Conservation (phyloP, 1,140 invertebrate species). For the Bombus vancouverensis region DNA sequence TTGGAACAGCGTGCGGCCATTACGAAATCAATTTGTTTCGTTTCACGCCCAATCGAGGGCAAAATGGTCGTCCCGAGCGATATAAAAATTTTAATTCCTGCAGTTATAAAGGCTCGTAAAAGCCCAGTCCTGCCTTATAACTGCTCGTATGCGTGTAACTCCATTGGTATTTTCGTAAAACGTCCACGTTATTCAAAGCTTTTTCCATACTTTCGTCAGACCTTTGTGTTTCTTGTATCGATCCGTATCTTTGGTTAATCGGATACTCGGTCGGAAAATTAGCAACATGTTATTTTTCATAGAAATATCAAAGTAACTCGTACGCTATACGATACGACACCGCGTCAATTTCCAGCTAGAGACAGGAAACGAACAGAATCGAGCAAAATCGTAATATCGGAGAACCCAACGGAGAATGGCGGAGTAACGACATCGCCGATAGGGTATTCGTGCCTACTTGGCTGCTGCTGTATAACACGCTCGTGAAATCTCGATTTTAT, state of each 20-base stretch:
- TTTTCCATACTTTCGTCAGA: not conserved
- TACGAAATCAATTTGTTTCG: constrained; percentile 48
- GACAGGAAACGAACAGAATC: not conserved
- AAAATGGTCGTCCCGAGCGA: constrained; percentile 16
- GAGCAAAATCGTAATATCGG: not conserved
- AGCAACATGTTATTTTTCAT: not conserved
- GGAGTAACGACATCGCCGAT: not conserved
- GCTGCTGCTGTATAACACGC: not conserved
- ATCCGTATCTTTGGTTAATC: not conserved
- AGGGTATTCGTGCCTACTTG: constrained; percentile 8
- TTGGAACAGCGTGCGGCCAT: constrained; percentile 35
- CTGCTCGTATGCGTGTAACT: not conserved
- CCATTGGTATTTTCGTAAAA: not conserved
- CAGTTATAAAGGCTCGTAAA: constrained; percentile 30
- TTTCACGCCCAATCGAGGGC: constrained; percentile 46
- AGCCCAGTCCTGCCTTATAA: constrained; percentile 1
- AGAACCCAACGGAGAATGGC: not conserved
- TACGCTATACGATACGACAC: not conserved
- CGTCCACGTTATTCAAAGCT: not conserved
- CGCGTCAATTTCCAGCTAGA: not conserved
- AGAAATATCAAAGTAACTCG: not conserved
- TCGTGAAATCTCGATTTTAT: constrained; percentile 27
- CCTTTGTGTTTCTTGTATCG: not conserved
- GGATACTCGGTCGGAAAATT: not conserved
- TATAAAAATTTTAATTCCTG: constrained; percentile 47